Conservation (phyloP, 2,797 vertebrate species). For the Pseudomugil gertrudae region DNA sequence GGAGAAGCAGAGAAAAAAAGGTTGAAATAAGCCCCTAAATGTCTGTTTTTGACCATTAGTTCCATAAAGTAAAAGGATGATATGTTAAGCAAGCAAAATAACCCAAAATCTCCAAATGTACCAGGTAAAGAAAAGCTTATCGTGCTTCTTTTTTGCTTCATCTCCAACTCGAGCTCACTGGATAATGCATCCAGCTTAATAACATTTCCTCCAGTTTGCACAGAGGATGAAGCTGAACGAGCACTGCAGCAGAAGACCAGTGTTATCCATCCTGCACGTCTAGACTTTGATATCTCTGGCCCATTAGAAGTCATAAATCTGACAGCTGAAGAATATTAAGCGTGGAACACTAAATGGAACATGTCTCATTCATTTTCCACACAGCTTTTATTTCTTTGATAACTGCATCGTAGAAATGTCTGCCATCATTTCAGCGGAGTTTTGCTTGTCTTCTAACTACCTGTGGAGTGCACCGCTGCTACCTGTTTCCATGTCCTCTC, state of each 20-base stretch:
- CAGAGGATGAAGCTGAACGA: conserved; percentile 45
- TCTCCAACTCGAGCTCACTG: conserved; percentile 30
- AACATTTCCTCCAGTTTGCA: conserved; percentile 55
- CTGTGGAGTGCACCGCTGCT: conserved; percentile 37
- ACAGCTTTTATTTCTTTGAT: conserved; percentile 59
- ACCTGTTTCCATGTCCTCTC: conserved; percentile 35
- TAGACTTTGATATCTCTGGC: conserved; percentile 56
- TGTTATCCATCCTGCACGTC: conserved; percentile 64
- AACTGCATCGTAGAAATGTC: conserved; percentile 19
- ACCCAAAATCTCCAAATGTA: background rate
- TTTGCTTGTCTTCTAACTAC: conserved; percentile 37
- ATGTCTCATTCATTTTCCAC: conserved; percentile 52
- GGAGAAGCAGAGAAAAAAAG: background rate
- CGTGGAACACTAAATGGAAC: conserved; percentile 43
- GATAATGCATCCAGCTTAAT: conserved; percentile 60
- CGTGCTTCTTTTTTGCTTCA: conserved; percentile 4
- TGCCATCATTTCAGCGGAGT: conserved; percentile 28
- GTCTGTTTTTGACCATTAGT: background rate
- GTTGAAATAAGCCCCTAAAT: background rate
- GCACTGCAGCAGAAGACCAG: conserved; percentile 56
- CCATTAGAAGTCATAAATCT: conserved; percentile 59
- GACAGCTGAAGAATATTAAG: conserved; percentile 43
- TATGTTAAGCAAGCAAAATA: background rate
- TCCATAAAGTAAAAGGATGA: background rate
- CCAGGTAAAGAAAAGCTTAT: background rate